A percentile compares a stretch with the other conserved stretches of the same genome.
phyloP scores from a whole-genome alignment of 1,140 invertebrate species.

The Rhysida immarginata region DNA sequence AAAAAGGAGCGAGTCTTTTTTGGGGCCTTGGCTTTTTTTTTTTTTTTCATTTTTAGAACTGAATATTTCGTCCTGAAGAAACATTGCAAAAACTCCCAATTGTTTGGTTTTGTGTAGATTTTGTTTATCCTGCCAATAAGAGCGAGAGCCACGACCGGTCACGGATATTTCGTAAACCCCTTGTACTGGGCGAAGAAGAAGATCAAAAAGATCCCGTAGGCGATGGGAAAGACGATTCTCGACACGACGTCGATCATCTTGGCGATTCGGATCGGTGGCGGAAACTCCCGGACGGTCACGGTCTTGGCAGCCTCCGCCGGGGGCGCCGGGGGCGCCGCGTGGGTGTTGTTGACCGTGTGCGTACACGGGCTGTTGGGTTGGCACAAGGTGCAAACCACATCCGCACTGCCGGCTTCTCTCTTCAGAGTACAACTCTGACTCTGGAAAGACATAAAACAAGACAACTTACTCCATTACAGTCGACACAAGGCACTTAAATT shows the following conservation, averaged over 20 bases:
- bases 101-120: no score
- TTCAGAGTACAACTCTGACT: slow-evolving; percentile 30
- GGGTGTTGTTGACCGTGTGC: background rate
- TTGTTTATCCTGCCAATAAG: no score
- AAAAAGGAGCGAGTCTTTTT: no score
- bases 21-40: no score
- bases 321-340: slow-evolving; percentile 15
- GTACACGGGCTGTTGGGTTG: background rate
- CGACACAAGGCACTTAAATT: no score
- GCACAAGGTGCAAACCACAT: background rate
- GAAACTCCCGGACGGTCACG: slow-evolving; percentile 48
- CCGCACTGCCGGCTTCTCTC: background rate
- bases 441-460: slow-evolving; percentile 47
- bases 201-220: slow-evolving; percentile 78
- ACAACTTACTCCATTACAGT: no score
- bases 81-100: no score
- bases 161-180: slow-evolving; percentile 31
- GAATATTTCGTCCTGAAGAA: no score
- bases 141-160: no score
- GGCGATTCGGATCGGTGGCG: slow-evolving; percentile 76
- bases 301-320: slow-evolving; percentile 10
- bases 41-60: no score
- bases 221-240: slow-evolving; percentile 75
- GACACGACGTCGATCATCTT: slow-evolving; percentile 90
- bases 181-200: slow-evolving; percentile 90